Evolutionary conservation across 2,113 vertebrate species (phyloP).

Genomic region (Damaliscus lunatus): DNA sequence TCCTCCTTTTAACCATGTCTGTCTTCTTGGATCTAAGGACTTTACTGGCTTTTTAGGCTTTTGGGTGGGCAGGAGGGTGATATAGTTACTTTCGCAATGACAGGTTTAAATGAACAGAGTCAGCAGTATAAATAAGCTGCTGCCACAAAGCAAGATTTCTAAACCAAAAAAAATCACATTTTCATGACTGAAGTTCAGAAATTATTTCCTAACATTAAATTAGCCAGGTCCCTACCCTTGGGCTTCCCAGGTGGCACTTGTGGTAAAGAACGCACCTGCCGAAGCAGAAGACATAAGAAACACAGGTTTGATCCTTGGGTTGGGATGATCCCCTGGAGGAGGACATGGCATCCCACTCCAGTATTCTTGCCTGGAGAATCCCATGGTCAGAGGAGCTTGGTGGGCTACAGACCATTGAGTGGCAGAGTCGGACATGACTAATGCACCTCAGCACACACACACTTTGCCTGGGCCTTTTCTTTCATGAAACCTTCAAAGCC

Average conservation of each 20-base stretch:
- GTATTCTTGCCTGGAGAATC: background rate
- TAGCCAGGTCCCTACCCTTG: background rate
- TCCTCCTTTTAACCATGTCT: background rate
- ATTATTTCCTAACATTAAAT: background rate
- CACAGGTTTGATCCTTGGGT: background rate
- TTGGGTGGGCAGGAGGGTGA: background rate
- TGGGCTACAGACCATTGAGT: background rate
- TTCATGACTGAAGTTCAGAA: background rate
- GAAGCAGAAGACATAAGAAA: background rate
- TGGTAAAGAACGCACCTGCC: background rate
- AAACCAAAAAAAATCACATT: background rate
- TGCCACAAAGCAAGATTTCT: background rate
- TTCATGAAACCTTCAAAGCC: background rate
- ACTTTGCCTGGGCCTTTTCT: background rate
- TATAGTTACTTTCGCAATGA: background rate
- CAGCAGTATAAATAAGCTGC: background rate
- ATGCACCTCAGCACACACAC: background rate
- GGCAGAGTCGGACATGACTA: rapidly evolving
- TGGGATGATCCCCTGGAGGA: background rate
- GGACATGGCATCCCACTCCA: background rate
- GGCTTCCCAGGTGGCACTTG: background rate
- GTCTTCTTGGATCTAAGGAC: background rate
- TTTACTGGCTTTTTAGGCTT: background rate
- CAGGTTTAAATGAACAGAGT: slow-evolving; percentile 24
- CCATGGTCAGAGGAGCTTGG: background rate